Conservation (phyloP, 1,140 invertebrate species). For the Pteromalus puparum region DNA sequence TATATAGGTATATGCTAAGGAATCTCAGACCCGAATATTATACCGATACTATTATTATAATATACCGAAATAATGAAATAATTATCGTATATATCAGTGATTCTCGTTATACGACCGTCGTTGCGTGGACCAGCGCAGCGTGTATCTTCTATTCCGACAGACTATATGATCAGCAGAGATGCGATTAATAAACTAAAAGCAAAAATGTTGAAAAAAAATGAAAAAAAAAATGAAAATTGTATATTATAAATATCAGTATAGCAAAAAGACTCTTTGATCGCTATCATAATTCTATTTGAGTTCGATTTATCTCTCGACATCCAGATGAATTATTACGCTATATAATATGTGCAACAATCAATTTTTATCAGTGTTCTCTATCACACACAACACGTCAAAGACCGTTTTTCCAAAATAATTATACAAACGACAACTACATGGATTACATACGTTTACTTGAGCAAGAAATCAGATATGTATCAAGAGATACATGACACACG, state of each 20-base stretch:
- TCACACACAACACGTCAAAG: constrained; percentile 32
- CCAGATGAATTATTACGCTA: constrained; percentile 18
- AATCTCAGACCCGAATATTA: constrained; percentile 26
- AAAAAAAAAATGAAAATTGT: constrained; percentile 20
- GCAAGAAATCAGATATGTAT: not conserved
- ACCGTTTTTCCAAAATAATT: not conserved
- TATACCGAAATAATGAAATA: constrained; percentile 4
- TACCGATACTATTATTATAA: not conserved
- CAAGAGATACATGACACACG: not conserved
- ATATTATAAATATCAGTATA: not conserved
- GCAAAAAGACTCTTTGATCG: not conserved
- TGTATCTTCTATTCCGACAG: constrained; percentile 31
- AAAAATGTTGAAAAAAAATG: constrained; percentile 18
- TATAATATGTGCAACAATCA: not conserved
- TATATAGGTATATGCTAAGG: constrained; percentile 56
- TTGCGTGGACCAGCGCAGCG: constrained; percentile 35
- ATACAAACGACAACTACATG: not conserved
- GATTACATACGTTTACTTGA: not conserved
- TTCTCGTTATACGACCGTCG: constrained; percentile 22
- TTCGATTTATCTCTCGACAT: constrained; percentile 5
- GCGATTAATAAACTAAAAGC: not conserved
- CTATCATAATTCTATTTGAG: not conserved
- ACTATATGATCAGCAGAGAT: no score
- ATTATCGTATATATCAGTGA: constrained; percentile 3
- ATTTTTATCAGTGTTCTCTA: constrained; percentile 43